A percentile compares a stretch with the other conserved stretches of the same genome.
Evolutionary conservation across 2,113 vertebrate species (phyloP).

Genomic region (Xiphorhynchus elegans): DNA sequence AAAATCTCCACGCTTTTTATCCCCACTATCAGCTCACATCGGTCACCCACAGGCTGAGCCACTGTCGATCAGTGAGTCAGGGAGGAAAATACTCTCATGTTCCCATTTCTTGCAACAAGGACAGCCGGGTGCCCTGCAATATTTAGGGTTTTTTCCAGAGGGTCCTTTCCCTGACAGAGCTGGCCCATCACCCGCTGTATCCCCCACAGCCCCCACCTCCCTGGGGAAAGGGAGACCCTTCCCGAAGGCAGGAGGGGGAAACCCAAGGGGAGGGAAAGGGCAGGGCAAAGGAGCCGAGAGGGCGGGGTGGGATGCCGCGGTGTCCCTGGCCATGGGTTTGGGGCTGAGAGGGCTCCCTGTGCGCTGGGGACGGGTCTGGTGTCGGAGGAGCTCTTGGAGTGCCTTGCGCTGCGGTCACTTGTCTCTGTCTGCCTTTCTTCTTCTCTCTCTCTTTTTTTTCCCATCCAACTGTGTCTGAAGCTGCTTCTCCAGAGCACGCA

Average conservation of each 20-base stretch:
- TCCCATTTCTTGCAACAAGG: rapidly evolving
- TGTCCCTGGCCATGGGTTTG: neutral
- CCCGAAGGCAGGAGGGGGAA: neutral
- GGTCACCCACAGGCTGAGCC: neutral
- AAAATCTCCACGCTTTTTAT: neutral
- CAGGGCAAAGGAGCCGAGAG: rapidly evolving
- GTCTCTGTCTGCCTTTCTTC: neutral
- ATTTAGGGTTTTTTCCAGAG: neutral
- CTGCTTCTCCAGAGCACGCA: slow-evolving; percentile 44
- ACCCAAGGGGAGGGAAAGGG: neutral
- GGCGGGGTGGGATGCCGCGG: neutral
- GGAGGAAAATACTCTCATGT: neutral
- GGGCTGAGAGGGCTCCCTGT: slow-evolving; percentile 2
- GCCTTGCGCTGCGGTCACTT: slow-evolving; percentile 57
- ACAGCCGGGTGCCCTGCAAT: neutral
- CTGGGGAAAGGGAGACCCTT: neutral
- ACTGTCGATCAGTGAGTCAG: rapidly evolving
- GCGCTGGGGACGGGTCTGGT: slow-evolving; percentile 55
- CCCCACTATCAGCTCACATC: neutral
- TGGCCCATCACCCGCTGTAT: rapidly evolving
- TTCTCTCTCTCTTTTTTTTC: neutral
- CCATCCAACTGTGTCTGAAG: slow-evolving; percentile 45
- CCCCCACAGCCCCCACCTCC: neutral
- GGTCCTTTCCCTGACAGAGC: neutral
- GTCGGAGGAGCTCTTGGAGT: slow-evolving; percentile 58